Percentiles rank a stretch among this genome's conserved stretches.
Evolutionary conservation across 1,140 invertebrate genomes (phyloP).

Genomic region (Lordiphosa mommai): DNA sequence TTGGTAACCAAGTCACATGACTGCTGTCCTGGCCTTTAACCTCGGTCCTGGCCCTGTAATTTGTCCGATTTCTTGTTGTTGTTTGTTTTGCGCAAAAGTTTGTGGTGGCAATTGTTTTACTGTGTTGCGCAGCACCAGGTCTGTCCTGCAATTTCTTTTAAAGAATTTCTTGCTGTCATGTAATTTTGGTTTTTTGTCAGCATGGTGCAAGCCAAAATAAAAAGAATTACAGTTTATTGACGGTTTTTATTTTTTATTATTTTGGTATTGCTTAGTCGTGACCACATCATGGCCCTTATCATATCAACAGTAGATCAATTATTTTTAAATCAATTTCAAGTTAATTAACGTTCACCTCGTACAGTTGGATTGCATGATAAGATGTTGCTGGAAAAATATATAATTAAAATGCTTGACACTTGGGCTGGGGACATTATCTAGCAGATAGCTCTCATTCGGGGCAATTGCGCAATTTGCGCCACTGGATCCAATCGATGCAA

Average conservation of each 20-base stretch:
- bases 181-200: slow-evolving; percentile 20
- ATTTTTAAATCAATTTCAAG: slow-evolving; percentile 65
- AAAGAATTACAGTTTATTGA: slow-evolving; percentile 31
- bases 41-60: slow-evolving; percentile 44
- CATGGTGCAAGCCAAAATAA: background rate
- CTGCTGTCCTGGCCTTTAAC: slow-evolving; percentile 15
- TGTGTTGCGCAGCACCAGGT: slow-evolving; percentile 19
- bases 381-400: slow-evolving; percentile 16
- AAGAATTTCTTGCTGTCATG: slow-evolving; percentile 27
- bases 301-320: slow-evolving; percentile 54
- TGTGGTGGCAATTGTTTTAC: slow-evolving; percentile 70
- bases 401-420: slow-evolving; percentile 42
- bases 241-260: slow-evolving; percentile 7
- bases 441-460: background rate
- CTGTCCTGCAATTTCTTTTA: slow-evolving; percentile 36
- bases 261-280: slow-evolving; percentile 1
- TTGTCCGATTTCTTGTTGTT: slow-evolving; percentile 44
- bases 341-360: slow-evolving; percentile 42
- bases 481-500: slow-evolving; percentile 42
- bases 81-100: slow-evolving; percentile 55
- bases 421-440: background rate
- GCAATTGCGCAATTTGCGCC: slow-evolving; percentile 42
- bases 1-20: slow-evolving; percentile 43
- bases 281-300: slow-evolving; percentile 21
- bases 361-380: slow-evolving; percentile 54